Percentiles rank a stretch among this genome's conserved stretches.
Conservation (phyloP, 2,888 invertebrate species). For the Phalera bucephala region DNA sequence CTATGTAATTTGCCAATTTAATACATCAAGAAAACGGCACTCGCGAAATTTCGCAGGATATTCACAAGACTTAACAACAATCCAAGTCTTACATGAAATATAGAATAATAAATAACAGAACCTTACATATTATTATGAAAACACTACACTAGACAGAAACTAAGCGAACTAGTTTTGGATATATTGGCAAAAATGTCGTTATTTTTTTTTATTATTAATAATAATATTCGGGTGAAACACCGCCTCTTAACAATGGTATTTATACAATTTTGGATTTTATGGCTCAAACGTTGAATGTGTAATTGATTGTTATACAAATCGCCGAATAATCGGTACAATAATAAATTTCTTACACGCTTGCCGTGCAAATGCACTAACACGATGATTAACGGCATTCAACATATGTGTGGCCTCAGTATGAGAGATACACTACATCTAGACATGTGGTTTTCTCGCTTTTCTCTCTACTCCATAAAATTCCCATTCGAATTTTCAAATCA, state of each 20-base stretch:
- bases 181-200: constrained; percentile 55
- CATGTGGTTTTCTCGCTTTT: too few species aligned
- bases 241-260: constrained; percentile 21
- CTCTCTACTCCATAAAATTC: too few species aligned
- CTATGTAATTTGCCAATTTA: constrained; percentile 4
- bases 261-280: constrained; percentile 23
- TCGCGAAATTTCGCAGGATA: constrained; percentile 52
- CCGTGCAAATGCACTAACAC: too few species aligned
- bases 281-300: constrained; percentile 21
- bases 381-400: too few species aligned
- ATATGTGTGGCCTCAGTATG: too few species aligned
- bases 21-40: constrained; percentile 28
- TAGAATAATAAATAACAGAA: constrained; percentile 81
- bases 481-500: too few species aligned
- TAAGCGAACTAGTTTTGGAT: constrained; percentile 62
- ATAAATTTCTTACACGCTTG: too few species aligned
- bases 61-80: constrained; percentile 66
- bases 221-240: constrained; percentile 21
- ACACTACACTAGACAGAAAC: constrained; percentile 68
- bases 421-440: too few species aligned
- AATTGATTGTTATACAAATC: too few species aligned
- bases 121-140: constrained; percentile 60
- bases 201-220: constrained; percentile 10
- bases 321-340: too few species aligned
- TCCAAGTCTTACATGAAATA: constrained; percentile 73